Evolutionary conservation across 2,113 vertebrate genomes (phyloP).

Genomic region (Entosphenus tridentatus): DNA sequence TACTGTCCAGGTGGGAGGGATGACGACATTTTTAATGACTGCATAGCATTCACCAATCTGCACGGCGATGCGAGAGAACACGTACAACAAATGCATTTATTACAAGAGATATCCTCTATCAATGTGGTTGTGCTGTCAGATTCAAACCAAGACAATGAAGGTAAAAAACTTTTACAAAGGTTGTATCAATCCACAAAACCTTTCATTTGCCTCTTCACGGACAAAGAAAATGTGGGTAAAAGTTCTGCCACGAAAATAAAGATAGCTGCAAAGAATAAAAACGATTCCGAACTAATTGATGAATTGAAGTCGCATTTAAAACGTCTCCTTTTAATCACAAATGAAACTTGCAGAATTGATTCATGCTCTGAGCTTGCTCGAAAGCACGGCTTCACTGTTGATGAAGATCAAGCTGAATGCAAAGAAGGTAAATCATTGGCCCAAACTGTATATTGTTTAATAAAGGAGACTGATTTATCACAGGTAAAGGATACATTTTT

Average conservation of each 20-base stretch:
- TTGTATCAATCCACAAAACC: conserved; percentile 16
- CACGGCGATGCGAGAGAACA: conserved; percentile 21
- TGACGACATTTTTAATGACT: conserved; percentile 27
- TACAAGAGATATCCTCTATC: conserved; percentile 20
- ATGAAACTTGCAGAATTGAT: conserved; percentile 14
- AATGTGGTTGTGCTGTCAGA: conserved; percentile 19
- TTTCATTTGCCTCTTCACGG: conserved; percentile 19
- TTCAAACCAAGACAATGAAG: conserved; percentile 11
- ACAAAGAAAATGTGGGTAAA: conserved; percentile 9
- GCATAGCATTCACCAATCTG: conserved; percentile 27
- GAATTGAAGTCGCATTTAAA: conserved; percentile 17
- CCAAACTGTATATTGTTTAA: conserved; percentile 8
- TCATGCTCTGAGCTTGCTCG: conserved; percentile 12
- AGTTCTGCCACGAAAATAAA: conserved; percentile 11
- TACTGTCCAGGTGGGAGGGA: too few relatives aligned
- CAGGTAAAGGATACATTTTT: conserved; percentile 22
- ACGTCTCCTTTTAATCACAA: conserved; percentile 13
- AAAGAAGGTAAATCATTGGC: conserved; percentile 16
- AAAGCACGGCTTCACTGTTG: conserved; percentile 14
- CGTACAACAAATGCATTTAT: conserved; percentile 17
- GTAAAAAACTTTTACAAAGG: conserved; percentile 8
- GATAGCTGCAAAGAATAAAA: conserved; percentile 20
- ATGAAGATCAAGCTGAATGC: conserved; percentile 16
- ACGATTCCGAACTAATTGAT: conserved; percentile 16
- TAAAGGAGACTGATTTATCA: conserved; percentile 15